Percentiles rank a stretch among this genome's conserved stretches.
Conservation (phyloP, 2,797 vertebrate species). For the Pogoniulus pusillus region DNA sequence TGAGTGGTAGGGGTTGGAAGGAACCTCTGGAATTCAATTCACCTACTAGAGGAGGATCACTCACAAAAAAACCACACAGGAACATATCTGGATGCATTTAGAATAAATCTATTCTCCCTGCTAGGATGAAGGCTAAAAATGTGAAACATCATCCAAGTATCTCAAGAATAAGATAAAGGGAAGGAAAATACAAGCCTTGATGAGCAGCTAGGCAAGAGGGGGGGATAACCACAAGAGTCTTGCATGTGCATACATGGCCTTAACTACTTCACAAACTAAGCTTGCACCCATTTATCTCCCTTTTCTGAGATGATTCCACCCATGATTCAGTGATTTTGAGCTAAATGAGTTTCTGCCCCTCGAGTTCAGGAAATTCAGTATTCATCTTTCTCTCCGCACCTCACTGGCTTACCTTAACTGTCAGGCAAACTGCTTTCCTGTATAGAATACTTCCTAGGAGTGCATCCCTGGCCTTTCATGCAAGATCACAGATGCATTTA, state of each 20-base stretch:
- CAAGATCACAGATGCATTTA: neutral
- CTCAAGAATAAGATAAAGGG: neutral
- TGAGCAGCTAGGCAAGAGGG: neutral
- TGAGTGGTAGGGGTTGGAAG: too few relatives aligned
- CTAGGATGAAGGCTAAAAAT: neutral
- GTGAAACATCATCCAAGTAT: neutral
- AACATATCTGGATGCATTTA: too few relatives aligned
- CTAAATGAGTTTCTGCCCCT: neutral
- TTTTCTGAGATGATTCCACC: neutral
- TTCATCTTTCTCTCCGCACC: neutral
- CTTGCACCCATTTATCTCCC: neutral
- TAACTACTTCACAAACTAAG: neutral
- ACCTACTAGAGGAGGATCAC: too few relatives aligned
- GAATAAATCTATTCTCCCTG: neutral
- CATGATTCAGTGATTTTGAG: neutral
- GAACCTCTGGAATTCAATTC: too few relatives aligned
- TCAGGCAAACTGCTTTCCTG: neutral
- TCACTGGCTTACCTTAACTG: neutral
- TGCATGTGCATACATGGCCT: neutral
- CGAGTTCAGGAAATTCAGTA: neutral
- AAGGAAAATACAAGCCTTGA: neutral
- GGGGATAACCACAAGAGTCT: neutral
- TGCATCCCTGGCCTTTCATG: neutral
- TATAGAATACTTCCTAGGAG: neutral
- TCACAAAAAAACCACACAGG: too few relatives aligned